phyloP scores from a whole-genome alignment of 2,888 invertebrate genomes.

The Dimorphilus gyrociliatus region DNA sequence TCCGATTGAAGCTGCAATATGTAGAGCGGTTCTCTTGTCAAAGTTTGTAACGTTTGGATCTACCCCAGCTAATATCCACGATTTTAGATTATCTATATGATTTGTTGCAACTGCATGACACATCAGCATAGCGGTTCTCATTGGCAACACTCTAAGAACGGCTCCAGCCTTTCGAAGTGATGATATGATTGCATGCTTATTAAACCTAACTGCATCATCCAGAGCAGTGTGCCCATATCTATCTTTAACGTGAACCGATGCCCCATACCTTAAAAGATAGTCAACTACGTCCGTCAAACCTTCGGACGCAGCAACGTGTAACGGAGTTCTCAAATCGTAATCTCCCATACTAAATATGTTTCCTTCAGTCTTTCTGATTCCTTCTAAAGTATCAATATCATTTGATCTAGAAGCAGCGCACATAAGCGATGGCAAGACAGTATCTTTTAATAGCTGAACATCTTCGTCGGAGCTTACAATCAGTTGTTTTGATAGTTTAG shows the following conservation, averaged over 20 bases:
- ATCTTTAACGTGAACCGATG: conserved; percentile 62
- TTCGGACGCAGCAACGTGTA: conserved; percentile 60
- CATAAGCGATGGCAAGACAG: conserved; percentile 53
- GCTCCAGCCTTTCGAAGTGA: conserved; percentile 58
- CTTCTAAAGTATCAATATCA: conserved; percentile 43
- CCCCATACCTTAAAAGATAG: conserved; percentile 58
- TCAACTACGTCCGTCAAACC: conserved; percentile 53
- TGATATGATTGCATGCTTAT: conserved; percentile 42
- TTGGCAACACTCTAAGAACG: conserved; percentile 43
- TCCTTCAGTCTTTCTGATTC: conserved; percentile 17
- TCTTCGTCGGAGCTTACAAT: conserved; percentile 16
- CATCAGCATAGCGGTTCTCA: conserved; percentile 50
- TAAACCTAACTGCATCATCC: conserved; percentile 46
- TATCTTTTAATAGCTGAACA: conserved; percentile 25
- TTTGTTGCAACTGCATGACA: conserved; percentile 39
- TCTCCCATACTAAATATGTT: conserved; percentile 35
- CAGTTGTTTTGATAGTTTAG: neutral
- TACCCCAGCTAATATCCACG: conserved; percentile 24
- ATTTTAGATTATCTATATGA: conserved; percentile 27
- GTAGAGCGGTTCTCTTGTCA: conserved; percentile 22
- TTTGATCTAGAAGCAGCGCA: conserved; percentile 47
- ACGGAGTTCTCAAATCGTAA: conserved; percentile 57
- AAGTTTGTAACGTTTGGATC: conserved; percentile 21
- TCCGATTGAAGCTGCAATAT: conserved; percentile 15
- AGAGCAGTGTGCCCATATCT: conserved; percentile 40